These are phyloP conservation scores for Rhyacichthys aspro DNA, from an alignment of 2,797 vertebrate species.

Conservation along the genomic window DNA sequence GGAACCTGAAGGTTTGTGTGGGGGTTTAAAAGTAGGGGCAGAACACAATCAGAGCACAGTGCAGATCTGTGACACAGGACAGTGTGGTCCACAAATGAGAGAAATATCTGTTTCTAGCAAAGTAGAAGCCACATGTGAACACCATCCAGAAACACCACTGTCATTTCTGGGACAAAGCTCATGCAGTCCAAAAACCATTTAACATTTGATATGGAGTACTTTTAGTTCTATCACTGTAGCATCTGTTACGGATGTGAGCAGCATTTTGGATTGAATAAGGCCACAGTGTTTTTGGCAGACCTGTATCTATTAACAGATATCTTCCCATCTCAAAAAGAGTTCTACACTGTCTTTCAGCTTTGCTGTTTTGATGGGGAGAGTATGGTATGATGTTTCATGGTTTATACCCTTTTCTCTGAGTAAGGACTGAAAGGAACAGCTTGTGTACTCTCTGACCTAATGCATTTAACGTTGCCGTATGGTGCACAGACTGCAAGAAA, in stretches of 20 bases:
- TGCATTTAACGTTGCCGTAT: slow-evolving; percentile 4
- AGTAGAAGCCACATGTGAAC: too few relatives aligned
- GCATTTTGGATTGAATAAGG: slow-evolving; percentile 35
- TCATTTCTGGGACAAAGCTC: too few relatives aligned
- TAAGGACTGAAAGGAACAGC: slow-evolving; percentile 15
- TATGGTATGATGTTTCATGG: slow-evolving; percentile 26
- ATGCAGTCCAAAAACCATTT: too few relatives aligned
- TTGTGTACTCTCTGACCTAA: too few relatives aligned
- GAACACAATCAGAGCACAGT: too few relatives aligned
- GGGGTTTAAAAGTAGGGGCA: too few relatives aligned
- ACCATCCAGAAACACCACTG: too few relatives aligned
- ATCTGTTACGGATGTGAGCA: slow-evolving; percentile 32
- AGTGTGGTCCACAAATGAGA: too few relatives aligned
- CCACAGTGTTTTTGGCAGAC: slow-evolving; percentile 35
- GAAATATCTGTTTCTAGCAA: too few relatives aligned
- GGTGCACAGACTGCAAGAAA: slow-evolving; percentile 6
- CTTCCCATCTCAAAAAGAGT: slow-evolving; percentile 46
- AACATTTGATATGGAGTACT: slow-evolving; percentile 26
- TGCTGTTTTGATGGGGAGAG: slow-evolving; percentile 39
- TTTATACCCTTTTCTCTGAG: slow-evolving; percentile 26
- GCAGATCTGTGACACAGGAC: too few relatives aligned
- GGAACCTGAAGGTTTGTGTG: too few relatives aligned
- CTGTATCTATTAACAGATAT: slow-evolving; percentile 34
- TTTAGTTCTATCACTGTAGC: slow-evolving; percentile 30
- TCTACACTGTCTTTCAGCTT: slow-evolving; percentile 31